Evolutionary conservation across 1,140 invertebrate genomes (phyloP), one percentile per base, ranked within the genome.

Genomic region (Drosophila kanapiae): DNA sequence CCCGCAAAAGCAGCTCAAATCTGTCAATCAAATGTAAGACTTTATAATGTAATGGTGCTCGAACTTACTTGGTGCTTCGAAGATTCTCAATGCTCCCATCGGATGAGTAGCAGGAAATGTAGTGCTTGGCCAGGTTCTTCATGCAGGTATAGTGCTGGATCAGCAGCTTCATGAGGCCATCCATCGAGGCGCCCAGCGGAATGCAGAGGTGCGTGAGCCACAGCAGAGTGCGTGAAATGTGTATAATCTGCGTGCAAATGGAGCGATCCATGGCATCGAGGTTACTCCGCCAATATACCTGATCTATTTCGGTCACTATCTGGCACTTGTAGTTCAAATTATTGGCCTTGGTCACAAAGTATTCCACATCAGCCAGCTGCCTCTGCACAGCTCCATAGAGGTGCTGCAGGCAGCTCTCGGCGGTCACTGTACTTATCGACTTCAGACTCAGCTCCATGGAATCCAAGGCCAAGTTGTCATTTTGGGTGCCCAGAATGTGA

Each of bases 1-100:
- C 88, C 70, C 94, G 93, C 11, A 95, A 85, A 10, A 95, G 78
- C 63, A 93, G 92, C 76, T 94, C 94, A 79, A 95, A 95, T 79
- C 94, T 95, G 45, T 48, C 80, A 84, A 37, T 6, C 2, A n/a
- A 38, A 10, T 13, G 8, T 27, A 10, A 11, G 8, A 14, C 1
- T 23, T 23, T 14, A 10, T 14, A 23, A 1, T 3, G 0, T 14
- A 23, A 23, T 6, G 2, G 8, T 38, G 10, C 2, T 23, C 23
- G 3, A 3, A 81, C 84, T 80, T 59, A 92, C 91, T 92, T 92
- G 14, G 78, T 90, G 48, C 75, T 80, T 31, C 75, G 69, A 38
- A 90, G 59, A 31, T 61, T 71, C 8, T 53, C 61, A 42, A 58
- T 48, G 31, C 23, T 64, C 0, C 23, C 13, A 18, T 82, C 79